Base-by-base conservation (phyloP, 2,797 vertebrate species). In the Vipera ursinii region DNA sequence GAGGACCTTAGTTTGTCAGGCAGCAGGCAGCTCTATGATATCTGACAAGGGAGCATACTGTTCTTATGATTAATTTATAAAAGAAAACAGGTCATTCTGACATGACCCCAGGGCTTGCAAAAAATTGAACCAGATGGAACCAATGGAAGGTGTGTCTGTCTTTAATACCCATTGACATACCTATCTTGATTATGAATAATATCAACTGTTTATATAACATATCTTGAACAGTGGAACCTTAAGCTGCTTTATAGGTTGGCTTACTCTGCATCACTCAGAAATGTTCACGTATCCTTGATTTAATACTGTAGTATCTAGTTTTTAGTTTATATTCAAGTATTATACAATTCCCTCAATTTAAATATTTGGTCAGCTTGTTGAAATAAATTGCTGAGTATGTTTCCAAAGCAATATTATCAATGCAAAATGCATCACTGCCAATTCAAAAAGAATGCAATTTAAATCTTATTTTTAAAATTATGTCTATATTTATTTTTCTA, bases 161-260 rank as follows among this genome's bases (percentile, higher is more conserved):
- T 91, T 96, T 96, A 92, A 91, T 0, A 96, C 90, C 86, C 93
- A 82, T 93, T 92, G 93, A 96, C 73, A 13, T 94, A 44, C 87
- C 88, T 14, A 0, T 85, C 91, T 87, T 92, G 90, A 90, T 10
- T 94, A 32, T 96, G 93, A 97, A 95, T 96, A 95, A 94, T 95
- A 92, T 95, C 28, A 63, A 4, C 15, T 2, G 1, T 26, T 95
- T 96, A 94, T 91, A 90, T 2, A 59, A 94, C 90, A 88, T 2
- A 59, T 94, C 88, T 89, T 91, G 69, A 85, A 57, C 8, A 20
- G 4, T 9, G 0, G 86, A 92, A 78, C n/a, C 86, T 3, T 56
- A 94, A 38, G n/a, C 53, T 96, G 90, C 0, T 91, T 65, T 88
- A 8, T 89, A 88, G 63, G n/a, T 90, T 87, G 93, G 12, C 94